phyloP scores from a whole-genome alignment of 2,113 vertebrate genomes.

The Pterocles burchelli region DNA sequence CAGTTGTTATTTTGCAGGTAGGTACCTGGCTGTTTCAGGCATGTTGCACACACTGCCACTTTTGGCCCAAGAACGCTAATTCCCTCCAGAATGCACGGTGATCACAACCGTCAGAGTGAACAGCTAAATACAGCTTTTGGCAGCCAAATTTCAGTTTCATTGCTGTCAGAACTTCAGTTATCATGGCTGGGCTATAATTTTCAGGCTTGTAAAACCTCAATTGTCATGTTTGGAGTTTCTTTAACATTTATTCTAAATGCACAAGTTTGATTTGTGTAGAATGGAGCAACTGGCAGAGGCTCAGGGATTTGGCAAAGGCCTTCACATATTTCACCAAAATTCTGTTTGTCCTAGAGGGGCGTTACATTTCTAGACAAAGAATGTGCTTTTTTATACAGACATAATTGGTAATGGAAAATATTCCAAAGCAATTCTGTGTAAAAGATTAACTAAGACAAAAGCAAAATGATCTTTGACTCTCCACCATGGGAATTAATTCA shows the following conservation, averaged over 20 bases:
- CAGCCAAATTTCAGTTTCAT: not conserved
- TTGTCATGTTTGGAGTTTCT: conserved; percentile 36
- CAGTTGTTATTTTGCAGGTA: fast-evolving
- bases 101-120: not conserved
- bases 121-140: not conserved
- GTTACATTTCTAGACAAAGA: not conserved
- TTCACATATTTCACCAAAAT: not conserved
- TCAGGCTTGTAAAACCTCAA: conserved; percentile 39
- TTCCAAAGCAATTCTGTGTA: not conserved
- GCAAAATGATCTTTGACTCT: not conserved
- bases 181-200: conserved; percentile 19
- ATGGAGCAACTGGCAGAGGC: conserved; percentile 14
- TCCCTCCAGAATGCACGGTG: not conserved
- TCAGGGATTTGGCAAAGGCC: conserved; percentile 12
- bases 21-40: not conserved
- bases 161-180: conserved; percentile 26
- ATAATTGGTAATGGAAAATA: not conserved
- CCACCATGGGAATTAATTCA: not conserved
- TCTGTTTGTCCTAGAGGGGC: conserved; percentile 3
- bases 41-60: fast-evolving
- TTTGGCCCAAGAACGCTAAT: fast-evolving
- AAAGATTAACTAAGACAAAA: not conserved
- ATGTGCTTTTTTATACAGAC: not conserved
- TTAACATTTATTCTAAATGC: conserved; percentile 48
- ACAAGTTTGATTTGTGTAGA: conserved; percentile 32